Evolutionary conservation across 1,140 invertebrate species (phyloP).

Genomic region (Drosophila grimshawi): DNA sequence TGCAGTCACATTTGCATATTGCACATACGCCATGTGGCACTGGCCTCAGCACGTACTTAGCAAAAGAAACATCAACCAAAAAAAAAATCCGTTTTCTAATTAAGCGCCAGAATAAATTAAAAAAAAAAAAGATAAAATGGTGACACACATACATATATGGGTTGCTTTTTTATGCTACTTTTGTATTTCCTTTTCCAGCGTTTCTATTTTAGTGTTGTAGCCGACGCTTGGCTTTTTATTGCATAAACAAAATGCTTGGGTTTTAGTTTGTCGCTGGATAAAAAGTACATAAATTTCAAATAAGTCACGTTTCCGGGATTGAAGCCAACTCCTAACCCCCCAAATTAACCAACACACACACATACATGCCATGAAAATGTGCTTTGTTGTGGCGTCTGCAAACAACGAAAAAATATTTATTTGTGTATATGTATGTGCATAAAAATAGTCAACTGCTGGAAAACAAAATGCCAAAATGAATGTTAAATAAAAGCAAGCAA

Average conservation of each 20-base stretch:
- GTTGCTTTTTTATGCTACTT: constrained; percentile 28
- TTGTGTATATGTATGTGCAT: constrained; percentile 5
- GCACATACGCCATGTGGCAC: constrained; percentile 59
- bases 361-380: constrained; percentile 36
- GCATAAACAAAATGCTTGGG: constrained; percentile 43
- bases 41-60: constrained; percentile 32
- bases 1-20: constrained; percentile 78
- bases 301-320: constrained; percentile 79
- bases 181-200: constrained; percentile 16
- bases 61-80: constrained; percentile 19
- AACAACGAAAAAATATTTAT: constrained; percentile 43
- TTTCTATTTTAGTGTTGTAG: constrained; percentile 24
- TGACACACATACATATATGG: constrained; percentile 12
- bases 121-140: constrained; percentile 41
- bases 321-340: constrained; percentile 37
- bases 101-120: constrained; percentile 60
- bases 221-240: constrained; percentile 46
- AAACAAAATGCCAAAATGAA: constrained; percentile 49
- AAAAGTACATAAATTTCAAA: constrained; percentile 82
- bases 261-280: constrained; percentile 57
- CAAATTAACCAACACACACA: constrained; percentile 8
- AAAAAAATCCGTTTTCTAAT: constrained; percentile 67
- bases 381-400: constrained; percentile 78
- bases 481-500: constrained; percentile 39
- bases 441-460: constrained; percentile 47